Evolutionary conservation across 2,797 vertebrate species (phyloP).

Genomic region (Bovichtus variegatus): DNA sequence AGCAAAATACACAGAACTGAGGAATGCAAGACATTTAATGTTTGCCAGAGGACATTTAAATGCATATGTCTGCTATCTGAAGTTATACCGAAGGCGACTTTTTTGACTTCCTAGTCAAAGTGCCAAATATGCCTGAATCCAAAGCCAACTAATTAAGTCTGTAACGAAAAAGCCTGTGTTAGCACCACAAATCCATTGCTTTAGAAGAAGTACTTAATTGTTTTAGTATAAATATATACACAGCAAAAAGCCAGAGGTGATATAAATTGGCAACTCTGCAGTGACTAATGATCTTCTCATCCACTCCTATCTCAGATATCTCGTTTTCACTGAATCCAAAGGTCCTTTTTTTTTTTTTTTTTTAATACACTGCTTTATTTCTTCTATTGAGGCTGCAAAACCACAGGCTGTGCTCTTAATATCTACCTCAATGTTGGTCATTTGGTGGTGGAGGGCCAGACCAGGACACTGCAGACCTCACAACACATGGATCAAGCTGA

Average conservation of each 20-base stretch:
- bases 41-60: neutral
- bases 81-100: neutral
- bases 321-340: constrained; percentile 14
- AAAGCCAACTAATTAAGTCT: constrained; percentile 4
- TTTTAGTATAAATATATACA: neutral
- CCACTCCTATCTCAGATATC: neutral
- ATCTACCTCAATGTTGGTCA: constrained; percentile 61
- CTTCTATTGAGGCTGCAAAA: constrained; percentile 28
- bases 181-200: neutral
- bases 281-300: neutral
- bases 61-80: neutral
- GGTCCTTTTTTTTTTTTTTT: constrained; percentile 9
- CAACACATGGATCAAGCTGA: constrained; percentile 70
- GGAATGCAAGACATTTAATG: neutral
- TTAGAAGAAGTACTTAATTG: neutral
- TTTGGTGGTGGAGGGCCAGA: constrained; percentile 59
- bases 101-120: neutral
- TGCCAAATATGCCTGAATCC: neutral
- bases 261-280: constrained; percentile 12
- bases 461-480: constrained; percentile 70
- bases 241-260: neutral
- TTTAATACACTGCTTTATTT: neutral
- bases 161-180: constrained; percentile 10
- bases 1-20: neutral
- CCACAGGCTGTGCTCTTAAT: constrained; percentile 51